Percentiles rank a stretch among this genome's conserved stretches.
phyloP scores from a whole-genome alignment of 1,140 invertebrate species.

The Sminthurides bifidus region DNA sequence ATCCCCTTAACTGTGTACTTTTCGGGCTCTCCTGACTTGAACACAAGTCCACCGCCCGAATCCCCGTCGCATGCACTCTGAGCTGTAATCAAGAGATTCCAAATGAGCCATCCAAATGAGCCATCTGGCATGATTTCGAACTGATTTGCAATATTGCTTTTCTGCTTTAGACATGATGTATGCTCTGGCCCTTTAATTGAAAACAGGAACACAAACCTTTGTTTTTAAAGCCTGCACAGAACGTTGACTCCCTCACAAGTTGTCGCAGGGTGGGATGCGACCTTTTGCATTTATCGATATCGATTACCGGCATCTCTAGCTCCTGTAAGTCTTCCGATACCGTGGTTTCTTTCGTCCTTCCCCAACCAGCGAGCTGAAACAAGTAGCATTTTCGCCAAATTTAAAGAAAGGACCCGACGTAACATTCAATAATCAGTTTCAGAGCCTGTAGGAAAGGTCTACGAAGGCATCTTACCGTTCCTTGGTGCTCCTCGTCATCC shows the following conservation, averaged over 20 bases:
- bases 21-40: background rate
- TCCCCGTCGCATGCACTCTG: slow-evolving; percentile 20
- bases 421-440: background rate
- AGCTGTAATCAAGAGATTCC: background rate
- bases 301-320: slow-evolving; percentile 9
- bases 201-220: background rate
- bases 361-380: slow-evolving; percentile 22
- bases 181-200: background rate
- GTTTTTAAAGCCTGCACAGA: slow-evolving; percentile 15
- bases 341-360: slow-evolving; percentile 1
- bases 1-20: slow-evolving; percentile 18
- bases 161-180: too few relatives aligned
- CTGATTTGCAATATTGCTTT: too few relatives aligned
- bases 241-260: slow-evolving; percentile 10
- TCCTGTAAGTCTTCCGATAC: slow-evolving; percentile 22
- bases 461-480: slow-evolving; percentile 12
- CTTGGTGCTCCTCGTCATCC: background rate
- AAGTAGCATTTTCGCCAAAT: background rate
- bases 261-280: slow-evolving; percentile 8
- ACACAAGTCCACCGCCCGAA: slow-evolving; percentile 20
- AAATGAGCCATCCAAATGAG: too few relatives aligned
- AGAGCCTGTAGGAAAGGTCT: too few relatives aligned
- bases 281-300: slow-evolving; percentile 9
- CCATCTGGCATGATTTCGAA: too few relatives aligned
- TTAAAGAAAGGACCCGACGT: background rate